Evolutionary conservation across 2,888 invertebrate genomes (phyloP), one percentile per base, ranked within the genome.

Genomic region (Aphrophora alni): DNA sequence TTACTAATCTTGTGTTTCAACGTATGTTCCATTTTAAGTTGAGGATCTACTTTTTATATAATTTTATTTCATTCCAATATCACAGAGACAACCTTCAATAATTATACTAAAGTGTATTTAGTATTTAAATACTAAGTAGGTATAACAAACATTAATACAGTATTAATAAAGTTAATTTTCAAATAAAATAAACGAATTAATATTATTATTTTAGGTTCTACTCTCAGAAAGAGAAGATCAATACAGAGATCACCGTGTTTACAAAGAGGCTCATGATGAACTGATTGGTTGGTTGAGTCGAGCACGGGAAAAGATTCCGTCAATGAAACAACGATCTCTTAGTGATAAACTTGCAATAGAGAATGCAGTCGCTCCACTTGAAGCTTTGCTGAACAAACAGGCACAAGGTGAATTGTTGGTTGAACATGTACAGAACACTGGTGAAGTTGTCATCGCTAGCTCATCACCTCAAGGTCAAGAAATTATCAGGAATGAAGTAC

Each of bases 241-340:
- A 87, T 96, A 95, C 86, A 93, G 94, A 86, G 96, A 97, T 87
- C 97, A 97, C 86, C 92, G 95, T 82, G 88, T 94, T 0, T 98
- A 97, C 87, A 97, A 97, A 87, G 97, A 97, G 88, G 95, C 97
- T 5, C 94, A 95, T 84, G 97, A 97, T 86, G 97, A 97, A 86
- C 91, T 98, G 21, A 94, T 95, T 75, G 93, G 94, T 78, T 98
- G 98, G 97, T 90, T 98, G 83, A 93, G 93, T 78, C 91, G 97
- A 84, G 95, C 97, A 0, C 92, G 96, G 83, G 97, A 97, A 88
- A 97, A 96, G 87, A 93, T 97, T 83, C 97, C 97, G 3, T 94
- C 95, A 4, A 89, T 96, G 82, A 96, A 95, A 87, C 96, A 96
- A 82, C 92, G 95, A 85, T 93, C 95, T 2, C 88, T 97, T 0